Evolutionary conservation across 2,888 invertebrate genomes (phyloP), one percentile per base, ranked within the genome.

Genomic region (Creontiades dilutus): DNA sequence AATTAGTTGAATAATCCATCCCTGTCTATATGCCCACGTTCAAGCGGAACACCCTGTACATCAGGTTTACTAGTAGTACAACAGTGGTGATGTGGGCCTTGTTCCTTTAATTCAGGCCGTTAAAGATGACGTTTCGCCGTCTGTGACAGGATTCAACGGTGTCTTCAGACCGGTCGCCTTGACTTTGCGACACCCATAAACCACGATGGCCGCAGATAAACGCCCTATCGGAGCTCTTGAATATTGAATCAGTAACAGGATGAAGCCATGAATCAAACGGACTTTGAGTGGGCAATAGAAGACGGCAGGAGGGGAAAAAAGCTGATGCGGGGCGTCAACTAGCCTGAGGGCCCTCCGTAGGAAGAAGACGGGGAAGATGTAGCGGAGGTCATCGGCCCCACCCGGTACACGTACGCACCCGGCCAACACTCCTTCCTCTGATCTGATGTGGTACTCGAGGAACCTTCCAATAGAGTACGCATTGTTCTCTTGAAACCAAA

Each of bases 251-350:
- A 23, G 23, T n/a, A 68, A 68, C 68, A 68, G 11, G 23, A 23
- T 68, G 68, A 68, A 52, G 52, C 52, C 52, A 52, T 52, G 23
- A 11, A 68, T 68, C 68, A 68, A 68, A 68, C 12, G 23, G 68
- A 23, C 23, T 68, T 23, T 19, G 27, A 23, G 23, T 68, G 68
- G 68, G 11, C 68, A 9, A 23, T 16, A 52, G 68, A 13, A 68
- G 68, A 27, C 68, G 68, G 13, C 12, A 37, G 37, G 68, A 61
- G 61, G 68, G 23, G 68, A 12, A 68, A 68, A 68, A 68, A 68
- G 23, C 7, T 19, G 68, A 68, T 68, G 68, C 68, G 68, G 68
- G 68, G 68, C 68, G 23, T 68, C 68, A 68, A 68, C 68, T 68
- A 23, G 68, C 68, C 68, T 68, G 23, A 68, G 68, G 61, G 68